These are phyloP conservation scores for Drosophila seguyi DNA, from an alignment of 1,140 invertebrate species.

Conservation along the genomic window DNA sequence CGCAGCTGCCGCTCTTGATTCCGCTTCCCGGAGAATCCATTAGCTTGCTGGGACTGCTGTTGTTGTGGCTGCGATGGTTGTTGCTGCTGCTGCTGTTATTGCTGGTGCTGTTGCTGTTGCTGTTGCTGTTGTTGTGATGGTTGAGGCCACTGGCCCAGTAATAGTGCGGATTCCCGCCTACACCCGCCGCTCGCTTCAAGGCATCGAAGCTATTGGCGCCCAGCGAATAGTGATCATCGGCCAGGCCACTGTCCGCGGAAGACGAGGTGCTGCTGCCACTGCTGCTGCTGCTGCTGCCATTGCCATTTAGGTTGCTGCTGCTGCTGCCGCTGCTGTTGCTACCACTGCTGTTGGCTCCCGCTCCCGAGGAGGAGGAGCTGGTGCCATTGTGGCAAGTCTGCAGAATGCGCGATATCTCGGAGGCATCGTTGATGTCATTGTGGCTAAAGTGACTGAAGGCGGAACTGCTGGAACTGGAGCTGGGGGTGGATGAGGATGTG, in stretches of 20 bases:
- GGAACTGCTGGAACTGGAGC: background rate
- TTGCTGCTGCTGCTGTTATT: conserved; percentile 21
- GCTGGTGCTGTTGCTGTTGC: background rate
- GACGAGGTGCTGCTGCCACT: conserved; percentile 4
- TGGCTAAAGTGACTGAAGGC: conserved; percentile 62
- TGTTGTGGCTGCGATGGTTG: conserved; percentile 33
- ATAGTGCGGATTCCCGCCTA: conserved; percentile 54
- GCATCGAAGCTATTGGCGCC: conserved; percentile 64
- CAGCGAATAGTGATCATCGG: conserved; percentile 13
- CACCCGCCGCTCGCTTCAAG: conserved; percentile 52
- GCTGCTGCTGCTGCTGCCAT: conserved; percentile 29
- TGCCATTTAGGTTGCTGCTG: conserved; percentile 47
- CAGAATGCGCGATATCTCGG: conserved; percentile 83
- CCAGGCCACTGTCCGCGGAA: conserved; percentile 6
- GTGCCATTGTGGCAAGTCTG: conserved; percentile 81
- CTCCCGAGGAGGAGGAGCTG: conserved; percentile 20
- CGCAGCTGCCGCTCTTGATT: conserved; percentile 27
- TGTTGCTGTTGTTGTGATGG: conserved; percentile 34
- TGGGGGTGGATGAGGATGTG: background rate
- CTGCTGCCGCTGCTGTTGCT: background rate
- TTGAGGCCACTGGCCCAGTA: conserved; percentile 66
- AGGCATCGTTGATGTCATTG: conserved; percentile 84
- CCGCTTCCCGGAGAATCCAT: conserved; percentile 6
- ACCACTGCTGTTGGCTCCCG: background rate
- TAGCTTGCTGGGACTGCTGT: conserved; percentile 39